Evolutionary conservation across 2,113 vertebrate genomes (phyloP).

Genomic region (Prionailurus viverrinus): DNA sequence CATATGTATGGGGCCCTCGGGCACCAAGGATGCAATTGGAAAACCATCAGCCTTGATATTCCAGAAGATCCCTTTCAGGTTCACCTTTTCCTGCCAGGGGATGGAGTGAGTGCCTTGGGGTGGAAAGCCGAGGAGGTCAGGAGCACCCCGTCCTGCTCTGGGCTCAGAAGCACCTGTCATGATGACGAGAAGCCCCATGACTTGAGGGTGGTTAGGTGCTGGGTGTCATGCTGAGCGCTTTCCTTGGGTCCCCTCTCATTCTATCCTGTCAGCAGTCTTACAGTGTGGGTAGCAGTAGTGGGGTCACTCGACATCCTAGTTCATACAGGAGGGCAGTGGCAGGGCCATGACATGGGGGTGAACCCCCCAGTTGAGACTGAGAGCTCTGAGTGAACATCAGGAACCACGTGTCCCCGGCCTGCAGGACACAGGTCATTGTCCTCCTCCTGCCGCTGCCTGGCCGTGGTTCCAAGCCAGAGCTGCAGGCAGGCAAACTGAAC

Average conservation of each 20-base stretch:
- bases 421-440: neutral
- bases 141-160: neutral
- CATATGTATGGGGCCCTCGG: neutral
- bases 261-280: rapidly evolving
- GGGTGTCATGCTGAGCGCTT: rapidly evolving
- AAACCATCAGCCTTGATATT: neutral
- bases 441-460: neutral
- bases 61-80: neutral
- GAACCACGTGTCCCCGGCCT: neutral
- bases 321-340: neutral
- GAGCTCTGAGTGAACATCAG: neutral
- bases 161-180: neutral
- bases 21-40: neutral
- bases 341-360: neutral
- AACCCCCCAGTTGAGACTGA: neutral
- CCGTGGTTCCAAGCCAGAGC: neutral
- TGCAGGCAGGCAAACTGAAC: neutral
- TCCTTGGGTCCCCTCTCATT: rapidly evolving
- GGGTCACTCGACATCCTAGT: rapidly evolving
- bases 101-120: neutral
- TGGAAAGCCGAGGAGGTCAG: neutral
- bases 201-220: neutral
- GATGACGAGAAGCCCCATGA: neutral
- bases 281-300: too few species aligned
- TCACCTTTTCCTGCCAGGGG: neutral